Conservation (phyloP, 2,888 invertebrate species). For the Oligia fasciuncula region DNA sequence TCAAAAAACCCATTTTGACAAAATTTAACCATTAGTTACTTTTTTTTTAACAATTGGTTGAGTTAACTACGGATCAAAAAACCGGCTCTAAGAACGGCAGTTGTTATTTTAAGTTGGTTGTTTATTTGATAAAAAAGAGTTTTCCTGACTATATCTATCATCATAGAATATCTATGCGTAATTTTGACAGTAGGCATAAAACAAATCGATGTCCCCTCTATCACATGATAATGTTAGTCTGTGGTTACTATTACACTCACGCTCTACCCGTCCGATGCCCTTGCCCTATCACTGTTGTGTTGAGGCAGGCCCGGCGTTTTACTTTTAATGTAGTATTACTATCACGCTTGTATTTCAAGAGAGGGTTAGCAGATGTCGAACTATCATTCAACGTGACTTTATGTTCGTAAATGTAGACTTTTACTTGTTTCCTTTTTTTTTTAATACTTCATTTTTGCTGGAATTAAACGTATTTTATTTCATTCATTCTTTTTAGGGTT, state of each 20-base stretch:
- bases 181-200: slow-evolving; percentile 30
- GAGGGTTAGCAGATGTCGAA: neutral
- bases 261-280: slow-evolving; percentile 84
- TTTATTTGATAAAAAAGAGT: neutral
- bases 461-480: too few species aligned
- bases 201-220: neutral
- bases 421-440: too few species aligned
- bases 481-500: too few species aligned
- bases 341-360: neutral
- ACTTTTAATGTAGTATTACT: slow-evolving; percentile 44
- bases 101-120: neutral
- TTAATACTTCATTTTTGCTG: too few species aligned
- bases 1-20: too few species aligned
- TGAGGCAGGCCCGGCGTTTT: slow-evolving; percentile 82
- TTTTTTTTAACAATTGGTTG: too few species aligned
- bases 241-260: slow-evolving; percentile 73
- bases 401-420: neutral
- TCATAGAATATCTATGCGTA: neutral
- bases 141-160: too few species aligned
- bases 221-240: slow-evolving; percentile 31
- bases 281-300: slow-evolving; percentile 83
- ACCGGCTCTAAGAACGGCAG: too few species aligned
- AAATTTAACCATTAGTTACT: too few species aligned
- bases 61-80: too few species aligned
- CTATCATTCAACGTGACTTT: neutral